Conservation (phyloP, 2,888 invertebrate genomes). For the Troglohyphantes excavatus region DNA sequence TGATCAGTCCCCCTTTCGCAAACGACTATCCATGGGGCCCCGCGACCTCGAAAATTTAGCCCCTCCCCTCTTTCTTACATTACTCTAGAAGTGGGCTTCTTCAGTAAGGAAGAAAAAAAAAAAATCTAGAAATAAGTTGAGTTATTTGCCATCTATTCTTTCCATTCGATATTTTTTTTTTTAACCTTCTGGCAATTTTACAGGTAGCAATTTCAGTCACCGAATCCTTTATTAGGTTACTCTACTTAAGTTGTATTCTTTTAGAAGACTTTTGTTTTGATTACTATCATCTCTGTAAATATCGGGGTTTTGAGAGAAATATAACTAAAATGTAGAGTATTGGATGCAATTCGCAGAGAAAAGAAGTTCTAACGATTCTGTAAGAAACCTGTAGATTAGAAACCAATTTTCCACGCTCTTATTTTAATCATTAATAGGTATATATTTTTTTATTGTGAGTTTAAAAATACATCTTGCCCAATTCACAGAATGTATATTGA, state of each 20-base stretch:
- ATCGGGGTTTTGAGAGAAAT: no score
- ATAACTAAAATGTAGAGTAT: not conserved
- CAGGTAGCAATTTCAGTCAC: not conserved
- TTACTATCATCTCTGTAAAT: not conserved
- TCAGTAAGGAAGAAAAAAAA: not conserved
- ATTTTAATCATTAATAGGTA: no score
- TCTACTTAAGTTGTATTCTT: not conserved
- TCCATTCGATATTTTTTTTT: not conserved
- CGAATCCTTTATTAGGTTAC: not conserved
- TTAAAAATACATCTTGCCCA: no score
- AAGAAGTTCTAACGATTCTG: not conserved
- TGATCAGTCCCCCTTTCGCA: not conserved
- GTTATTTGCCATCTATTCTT: not conserved
- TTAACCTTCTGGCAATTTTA: not conserved
- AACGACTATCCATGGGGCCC: not conserved
- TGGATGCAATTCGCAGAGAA: not conserved
- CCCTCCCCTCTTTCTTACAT: not conserved
- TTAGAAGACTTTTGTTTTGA: not conserved
- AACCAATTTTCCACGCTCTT: no score
- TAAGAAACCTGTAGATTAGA: no score
- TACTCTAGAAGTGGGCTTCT: not conserved
- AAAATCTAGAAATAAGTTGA: not conserved
- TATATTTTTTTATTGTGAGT: no score
- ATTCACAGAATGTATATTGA: no score
- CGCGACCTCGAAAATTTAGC: slow-evolving; percentile 11